Evolutionary conservation across 2,888 invertebrate species (phyloP).

Genomic region (Barypeithes pellucidus): DNA sequence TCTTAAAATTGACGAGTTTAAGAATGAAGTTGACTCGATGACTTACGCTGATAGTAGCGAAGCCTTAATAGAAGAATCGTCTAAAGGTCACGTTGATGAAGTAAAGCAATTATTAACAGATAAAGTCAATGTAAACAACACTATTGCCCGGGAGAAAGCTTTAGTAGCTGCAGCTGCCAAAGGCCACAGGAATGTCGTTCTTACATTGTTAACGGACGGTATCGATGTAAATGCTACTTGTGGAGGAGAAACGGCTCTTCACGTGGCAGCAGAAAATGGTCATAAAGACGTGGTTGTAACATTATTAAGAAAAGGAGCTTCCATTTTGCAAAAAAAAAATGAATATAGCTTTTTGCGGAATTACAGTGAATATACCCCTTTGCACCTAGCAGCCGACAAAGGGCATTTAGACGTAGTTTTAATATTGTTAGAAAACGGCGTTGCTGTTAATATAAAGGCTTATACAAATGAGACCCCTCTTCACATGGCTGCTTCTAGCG

Average conservation of each 20-base stretch:
- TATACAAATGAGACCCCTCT: constrained; percentile 38
- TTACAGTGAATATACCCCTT: no score
- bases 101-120: no score
- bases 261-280: constrained; percentile 1
- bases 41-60: no score
- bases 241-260: constrained; percentile 4
- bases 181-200: background rate
- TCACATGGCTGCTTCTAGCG: constrained; percentile 49
- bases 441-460: constrained; percentile 24
- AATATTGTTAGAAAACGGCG: constrained; percentile 18
- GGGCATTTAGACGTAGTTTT: constrained; percentile 23
- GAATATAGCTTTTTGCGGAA: no score
- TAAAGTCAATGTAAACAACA: no score
- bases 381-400: constrained; percentile 16
- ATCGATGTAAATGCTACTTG: background rate
- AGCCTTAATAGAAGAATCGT: no score
- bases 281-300: constrained; percentile 12
- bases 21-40: no score
- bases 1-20: background rate
- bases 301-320: constrained; percentile 16
- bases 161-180: no score
- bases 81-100: no score
- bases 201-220: background rate
- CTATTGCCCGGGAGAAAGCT: no score
- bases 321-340: no score